A percentile compares a stretch with the other conserved stretches of the same genome.
Evolutionary conservation across 2,888 invertebrate genomes (phyloP).

Genomic region (Fissipunctia ypsillon): DNA sequence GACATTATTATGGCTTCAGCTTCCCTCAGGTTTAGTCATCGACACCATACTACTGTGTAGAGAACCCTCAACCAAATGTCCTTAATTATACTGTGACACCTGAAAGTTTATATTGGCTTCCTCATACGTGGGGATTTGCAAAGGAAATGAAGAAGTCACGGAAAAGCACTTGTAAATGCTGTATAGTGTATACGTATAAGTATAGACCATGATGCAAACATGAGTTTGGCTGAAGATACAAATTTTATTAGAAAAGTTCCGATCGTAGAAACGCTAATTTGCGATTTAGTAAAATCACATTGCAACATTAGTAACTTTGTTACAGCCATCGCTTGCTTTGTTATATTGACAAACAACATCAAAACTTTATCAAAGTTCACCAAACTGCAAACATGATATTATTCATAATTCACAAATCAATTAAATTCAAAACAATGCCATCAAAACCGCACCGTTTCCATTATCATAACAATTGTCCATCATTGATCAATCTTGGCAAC

Average conservation of each 20-base stretch:
- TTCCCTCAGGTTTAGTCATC: slow-evolving; percentile 86
- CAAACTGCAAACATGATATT: slow-evolving; percentile 11
- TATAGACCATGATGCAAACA: neutral
- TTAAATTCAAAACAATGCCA: slow-evolving; percentile 34
- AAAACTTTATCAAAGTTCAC: slow-evolving; percentile 13
- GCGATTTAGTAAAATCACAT: slow-evolving; percentile 1
- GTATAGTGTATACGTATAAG: neutral
- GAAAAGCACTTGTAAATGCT: neutral
- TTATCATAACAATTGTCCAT: slow-evolving; percentile 61
- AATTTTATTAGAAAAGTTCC: neutral
- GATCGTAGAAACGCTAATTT: neutral
- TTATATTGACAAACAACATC: slow-evolving; percentile 18
- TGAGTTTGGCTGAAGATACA: neutral
- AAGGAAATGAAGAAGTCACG: neutral
- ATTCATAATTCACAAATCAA: slow-evolving; percentile 36
- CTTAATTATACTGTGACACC: slow-evolving; percentile 73
- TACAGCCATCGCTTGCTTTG: neutral
- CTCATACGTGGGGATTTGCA: slow-evolving; percentile 38
- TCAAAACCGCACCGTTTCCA: slow-evolving; percentile 26
- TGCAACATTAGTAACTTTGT: slow-evolving; percentile 9
- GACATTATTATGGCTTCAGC: slow-evolving; percentile 86
- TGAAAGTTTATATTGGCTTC: slow-evolving; percentile 60
- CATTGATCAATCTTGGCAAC: slow-evolving; percentile 62
- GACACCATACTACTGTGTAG: slow-evolving; percentile 81
- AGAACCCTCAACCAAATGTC: slow-evolving; percentile 74